Percentiles rank a stretch among this genome's conserved stretches.
phyloP scores from a whole-genome alignment of 2,888 invertebrate species.

The Nomada ferruginata region DNA sequence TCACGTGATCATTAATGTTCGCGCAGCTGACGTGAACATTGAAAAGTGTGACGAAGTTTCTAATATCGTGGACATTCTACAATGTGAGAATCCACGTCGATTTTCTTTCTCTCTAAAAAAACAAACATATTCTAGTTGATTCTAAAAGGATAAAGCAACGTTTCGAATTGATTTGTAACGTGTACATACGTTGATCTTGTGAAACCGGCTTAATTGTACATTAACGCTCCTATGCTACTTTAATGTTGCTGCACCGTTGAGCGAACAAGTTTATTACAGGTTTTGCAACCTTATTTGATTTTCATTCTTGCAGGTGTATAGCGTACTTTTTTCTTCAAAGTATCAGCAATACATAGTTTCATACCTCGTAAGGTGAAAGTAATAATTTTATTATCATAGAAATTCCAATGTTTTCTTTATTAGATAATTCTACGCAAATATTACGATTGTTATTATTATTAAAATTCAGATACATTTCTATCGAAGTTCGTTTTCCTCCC shows the following conservation, averaged over 20 bases:
- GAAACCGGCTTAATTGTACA: neutral
- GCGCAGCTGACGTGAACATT: constrained; percentile 20
- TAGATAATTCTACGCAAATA: too few relatives aligned
- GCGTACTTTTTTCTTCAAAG: too few relatives aligned
- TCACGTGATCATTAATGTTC: constrained; percentile 25
- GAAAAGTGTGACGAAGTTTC: constrained; percentile 37
- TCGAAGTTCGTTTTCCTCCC: too few relatives aligned
- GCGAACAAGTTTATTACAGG: neutral
- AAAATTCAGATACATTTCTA: too few relatives aligned
- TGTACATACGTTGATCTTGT: neutral
- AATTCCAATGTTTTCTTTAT: too few relatives aligned
- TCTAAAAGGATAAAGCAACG: neutral
- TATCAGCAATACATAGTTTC: too few relatives aligned
- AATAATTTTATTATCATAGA: too few relatives aligned
- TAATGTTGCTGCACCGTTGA: neutral
- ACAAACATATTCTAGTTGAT: neutral
- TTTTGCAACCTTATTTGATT: neutral
- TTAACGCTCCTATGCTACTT: neutral
- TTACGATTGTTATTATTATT: too few relatives aligned
- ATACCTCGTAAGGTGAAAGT: too few relatives aligned
- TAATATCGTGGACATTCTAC: constrained; percentile 15
- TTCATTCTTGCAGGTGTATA: too few relatives aligned
- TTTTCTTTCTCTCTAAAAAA: neutral
- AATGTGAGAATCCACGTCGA: neutral
- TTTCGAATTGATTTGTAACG: constrained; percentile 6